Conservation (phyloP, 2,113 vertebrate species). For the Otus sunia region DNA sequence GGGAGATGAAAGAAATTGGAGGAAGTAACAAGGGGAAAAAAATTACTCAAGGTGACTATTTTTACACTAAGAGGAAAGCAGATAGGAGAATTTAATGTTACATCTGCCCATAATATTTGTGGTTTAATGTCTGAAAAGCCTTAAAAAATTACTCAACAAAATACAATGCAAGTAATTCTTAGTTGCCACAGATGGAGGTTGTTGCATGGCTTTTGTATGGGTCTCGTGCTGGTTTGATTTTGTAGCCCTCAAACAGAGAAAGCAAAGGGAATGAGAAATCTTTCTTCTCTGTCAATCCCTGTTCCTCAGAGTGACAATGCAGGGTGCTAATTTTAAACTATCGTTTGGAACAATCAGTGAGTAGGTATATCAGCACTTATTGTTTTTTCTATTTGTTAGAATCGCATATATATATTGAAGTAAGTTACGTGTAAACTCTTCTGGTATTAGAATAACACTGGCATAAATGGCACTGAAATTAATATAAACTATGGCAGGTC, state of each 20-base stretch:
- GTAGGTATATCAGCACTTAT: background rate
- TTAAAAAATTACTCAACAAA: background rate
- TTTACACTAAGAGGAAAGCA: background rate
- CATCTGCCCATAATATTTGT: background rate
- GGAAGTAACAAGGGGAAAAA: background rate
- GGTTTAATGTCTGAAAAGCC: background rate
- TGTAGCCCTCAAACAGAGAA: background rate
- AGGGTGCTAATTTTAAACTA: background rate
- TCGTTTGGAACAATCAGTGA: background rate
- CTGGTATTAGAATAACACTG: background rate
- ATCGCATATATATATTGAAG: background rate
- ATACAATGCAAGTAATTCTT: background rate
- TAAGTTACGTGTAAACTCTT: background rate
- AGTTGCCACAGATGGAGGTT: background rate
- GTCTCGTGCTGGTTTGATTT: background rate
- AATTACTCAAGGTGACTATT: background rate
- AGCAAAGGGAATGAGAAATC: background rate
- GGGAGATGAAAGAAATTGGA: background rate
- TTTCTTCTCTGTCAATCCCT: background rate
- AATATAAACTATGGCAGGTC: background rate
- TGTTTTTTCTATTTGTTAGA: background rate
- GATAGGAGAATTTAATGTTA: background rate
- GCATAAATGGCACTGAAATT: background rate
- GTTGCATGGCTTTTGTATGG: background rate
- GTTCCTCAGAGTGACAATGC: background rate